A percentile compares a stretch with the other conserved stretches of the same genome.
Conservation (phyloP, 2,888 invertebrate species). For the Lypha dubia region DNA sequence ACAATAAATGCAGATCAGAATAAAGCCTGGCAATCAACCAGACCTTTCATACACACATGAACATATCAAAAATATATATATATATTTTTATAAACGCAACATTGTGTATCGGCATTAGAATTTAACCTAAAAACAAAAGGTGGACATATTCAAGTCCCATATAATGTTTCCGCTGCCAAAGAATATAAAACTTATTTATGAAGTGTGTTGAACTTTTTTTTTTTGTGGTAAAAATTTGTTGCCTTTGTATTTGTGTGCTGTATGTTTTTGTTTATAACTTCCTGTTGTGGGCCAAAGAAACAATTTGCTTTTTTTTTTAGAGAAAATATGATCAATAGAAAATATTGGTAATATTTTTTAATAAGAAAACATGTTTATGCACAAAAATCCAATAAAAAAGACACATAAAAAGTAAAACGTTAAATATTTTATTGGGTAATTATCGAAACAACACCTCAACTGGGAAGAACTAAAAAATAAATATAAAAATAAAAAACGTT, state of each 20-base stretch:
- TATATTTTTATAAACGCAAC: conserved; percentile 36
- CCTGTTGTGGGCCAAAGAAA: conserved; percentile 56
- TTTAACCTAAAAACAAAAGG: conserved; percentile 63
- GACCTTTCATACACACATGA: conserved; percentile 3
- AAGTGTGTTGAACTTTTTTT: conserved; percentile 37
- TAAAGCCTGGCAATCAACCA: conserved; percentile 15
- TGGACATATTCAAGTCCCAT: conserved; percentile 25
- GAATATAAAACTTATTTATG: conserved; percentile 18
- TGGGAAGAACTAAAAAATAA: neutral
- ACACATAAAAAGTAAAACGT: conserved; percentile 3
- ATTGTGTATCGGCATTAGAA: conserved; percentile 59
- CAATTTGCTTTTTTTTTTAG: neutral
- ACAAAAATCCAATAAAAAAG: conserved; percentile 4
- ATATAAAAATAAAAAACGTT: neutral
- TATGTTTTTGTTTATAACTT: conserved; percentile 30
- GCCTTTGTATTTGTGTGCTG: neutral
- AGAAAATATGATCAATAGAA: neutral
- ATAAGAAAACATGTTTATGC: conserved; percentile 1
- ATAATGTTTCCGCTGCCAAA: conserved; percentile 12
- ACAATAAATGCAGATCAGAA: conserved; percentile 8
- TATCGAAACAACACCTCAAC: conserved; percentile 18
- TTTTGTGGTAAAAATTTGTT: conserved; percentile 18
- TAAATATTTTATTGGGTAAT: conserved; percentile 24
- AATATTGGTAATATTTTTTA: neutral
- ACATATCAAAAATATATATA: neutral